Evolutionary conservation across 92 coral and sea anemone species (phyloP).

Genomic region (Nematostella vectensis): DNA sequence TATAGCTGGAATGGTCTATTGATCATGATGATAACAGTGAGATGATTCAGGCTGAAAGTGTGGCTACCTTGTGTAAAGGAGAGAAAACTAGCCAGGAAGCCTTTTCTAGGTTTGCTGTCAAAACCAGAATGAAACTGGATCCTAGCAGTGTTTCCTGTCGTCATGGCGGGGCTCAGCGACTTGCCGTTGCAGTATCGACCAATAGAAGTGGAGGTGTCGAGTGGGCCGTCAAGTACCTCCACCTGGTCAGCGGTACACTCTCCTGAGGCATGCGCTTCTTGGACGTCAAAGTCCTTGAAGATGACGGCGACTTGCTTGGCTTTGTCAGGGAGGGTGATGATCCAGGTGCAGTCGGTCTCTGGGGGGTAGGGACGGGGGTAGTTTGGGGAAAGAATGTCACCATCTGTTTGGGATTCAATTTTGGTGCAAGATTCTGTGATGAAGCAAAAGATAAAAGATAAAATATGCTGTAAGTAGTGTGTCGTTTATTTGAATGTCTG

Average conservation of each 20-base stretch:
- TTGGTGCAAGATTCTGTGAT: background rate
- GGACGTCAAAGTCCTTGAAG: conserved; percentile 43
- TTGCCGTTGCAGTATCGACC: conserved; percentile 38
- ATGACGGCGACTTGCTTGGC: conserved; percentile 16
- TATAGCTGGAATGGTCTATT: too few species aligned
- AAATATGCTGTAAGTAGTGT: too few species aligned
- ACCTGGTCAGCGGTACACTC: conserved; percentile 30
- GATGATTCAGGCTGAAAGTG: too few species aligned
- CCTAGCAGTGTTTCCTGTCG: conserved; percentile 15
- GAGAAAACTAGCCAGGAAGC: conserved; percentile 26
- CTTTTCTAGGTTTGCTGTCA: conserved; percentile 21
- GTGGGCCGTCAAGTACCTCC: conserved; percentile 26
- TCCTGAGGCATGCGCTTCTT: conserved; percentile 8
- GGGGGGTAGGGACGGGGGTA: conserved; percentile 40
- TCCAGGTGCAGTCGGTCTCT: conserved; percentile 49
- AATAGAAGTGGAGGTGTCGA: conserved; percentile 23
- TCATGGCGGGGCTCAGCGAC: conserved; percentile 4
- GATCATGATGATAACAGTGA: too few species aligned
- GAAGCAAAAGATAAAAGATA: too few species aligned
- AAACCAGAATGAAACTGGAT: conserved; percentile 39
- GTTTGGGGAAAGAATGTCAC: conserved; percentile 26
- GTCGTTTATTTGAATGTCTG: too few species aligned
- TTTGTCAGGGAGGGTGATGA: conserved; percentile 15
- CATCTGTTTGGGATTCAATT: conserved; percentile 8
- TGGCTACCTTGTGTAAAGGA: conserved; percentile 43